Conservation (phyloP, 1,140 invertebrate species). For the Notospermus geniculatus region DNA sequence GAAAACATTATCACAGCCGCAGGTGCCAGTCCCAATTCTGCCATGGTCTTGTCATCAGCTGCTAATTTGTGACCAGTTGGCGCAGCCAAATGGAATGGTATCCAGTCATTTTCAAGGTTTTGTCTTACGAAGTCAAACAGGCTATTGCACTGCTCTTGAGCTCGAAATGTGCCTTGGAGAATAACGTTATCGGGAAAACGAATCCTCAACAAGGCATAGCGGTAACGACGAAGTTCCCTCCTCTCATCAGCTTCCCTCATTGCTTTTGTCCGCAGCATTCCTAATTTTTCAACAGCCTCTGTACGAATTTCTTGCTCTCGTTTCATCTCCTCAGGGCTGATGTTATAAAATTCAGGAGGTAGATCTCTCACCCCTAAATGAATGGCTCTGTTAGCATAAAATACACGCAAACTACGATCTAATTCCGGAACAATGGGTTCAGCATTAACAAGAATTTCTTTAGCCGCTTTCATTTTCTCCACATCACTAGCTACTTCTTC, state of each 20-base stretch:
- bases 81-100: conserved; percentile 46
- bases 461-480: conserved; percentile 63
- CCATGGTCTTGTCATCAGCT: conserved; percentile 42
- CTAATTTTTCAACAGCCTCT: conserved; percentile 74
- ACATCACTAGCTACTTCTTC: conserved; percentile 35
- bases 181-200: conserved; percentile 73
- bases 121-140: conserved; percentile 44
- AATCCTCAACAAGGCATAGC: conserved; percentile 78
- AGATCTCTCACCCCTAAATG: conserved; percentile 59
- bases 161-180: conserved; percentile 51
- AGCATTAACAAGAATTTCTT: conserved; percentile 73
- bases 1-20: conserved; percentile 51
- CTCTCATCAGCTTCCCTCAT: conserved; percentile 86
- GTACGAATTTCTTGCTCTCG: conserved; percentile 70
- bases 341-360: conserved; percentile 77
- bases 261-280: conserved; percentile 84
- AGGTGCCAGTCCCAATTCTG: conserved; percentile 49
- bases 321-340: conserved; percentile 78
- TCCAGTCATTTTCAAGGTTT: conserved; percentile 44
- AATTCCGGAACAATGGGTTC: conserved; percentile 80
- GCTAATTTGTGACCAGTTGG: conserved; percentile 37
- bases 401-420: conserved; percentile 80
- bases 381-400: conserved; percentile 55
- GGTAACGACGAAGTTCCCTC: conserved; percentile 75
- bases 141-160: conserved; percentile 38